phyloP scores from a whole-genome alignment of 2,888 invertebrate genomes.

The Unio delphinus region DNA sequence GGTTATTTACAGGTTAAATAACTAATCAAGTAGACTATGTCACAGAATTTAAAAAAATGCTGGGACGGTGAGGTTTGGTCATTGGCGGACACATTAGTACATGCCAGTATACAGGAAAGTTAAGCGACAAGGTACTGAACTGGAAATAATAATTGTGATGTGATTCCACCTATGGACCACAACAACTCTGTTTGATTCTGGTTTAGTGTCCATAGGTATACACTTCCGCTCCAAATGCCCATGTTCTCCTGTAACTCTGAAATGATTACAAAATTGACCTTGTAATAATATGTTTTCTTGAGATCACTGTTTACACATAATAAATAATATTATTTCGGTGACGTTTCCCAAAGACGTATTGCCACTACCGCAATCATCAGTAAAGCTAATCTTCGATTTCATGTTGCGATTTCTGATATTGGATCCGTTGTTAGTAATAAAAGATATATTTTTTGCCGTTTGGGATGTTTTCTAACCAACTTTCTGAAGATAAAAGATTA shows the following conservation, averaged over 20 bases:
- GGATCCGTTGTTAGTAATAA: constrained; percentile 12
- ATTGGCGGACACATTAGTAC: too few species aligned
- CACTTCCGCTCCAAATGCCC: constrained; percentile 2
- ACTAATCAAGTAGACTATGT: too few species aligned
- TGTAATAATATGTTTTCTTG: constrained; percentile 6
- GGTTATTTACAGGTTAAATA: too few species aligned
- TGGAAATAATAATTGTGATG: too few species aligned
- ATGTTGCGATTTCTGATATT: constrained; percentile 10
- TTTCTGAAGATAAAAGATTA: too few species aligned
- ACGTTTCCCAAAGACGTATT: constrained; percentile 1
- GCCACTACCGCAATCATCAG: constrained; percentile 19
- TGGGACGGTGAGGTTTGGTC: too few species aligned
- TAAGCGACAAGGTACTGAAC: too few species aligned
- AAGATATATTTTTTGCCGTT: constrained; percentile 18
- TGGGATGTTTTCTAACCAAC: too few species aligned
- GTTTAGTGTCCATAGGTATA: constrained; percentile 17
- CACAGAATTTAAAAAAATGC: too few species aligned
- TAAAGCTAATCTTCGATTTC: constrained; percentile 4
- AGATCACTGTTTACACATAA: constrained; percentile 6
- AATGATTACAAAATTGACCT: constrained; percentile 1
- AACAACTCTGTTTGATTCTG: constrained; percentile 6
- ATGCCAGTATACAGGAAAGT: too few species aligned
- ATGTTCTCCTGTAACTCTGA: too few species aligned
- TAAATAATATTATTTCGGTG: constrained; percentile 9
- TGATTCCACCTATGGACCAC: too few species aligned